phyloP scores from a whole-genome alignment of 2,888 invertebrate species.

The Melinaea menophilus region DNA sequence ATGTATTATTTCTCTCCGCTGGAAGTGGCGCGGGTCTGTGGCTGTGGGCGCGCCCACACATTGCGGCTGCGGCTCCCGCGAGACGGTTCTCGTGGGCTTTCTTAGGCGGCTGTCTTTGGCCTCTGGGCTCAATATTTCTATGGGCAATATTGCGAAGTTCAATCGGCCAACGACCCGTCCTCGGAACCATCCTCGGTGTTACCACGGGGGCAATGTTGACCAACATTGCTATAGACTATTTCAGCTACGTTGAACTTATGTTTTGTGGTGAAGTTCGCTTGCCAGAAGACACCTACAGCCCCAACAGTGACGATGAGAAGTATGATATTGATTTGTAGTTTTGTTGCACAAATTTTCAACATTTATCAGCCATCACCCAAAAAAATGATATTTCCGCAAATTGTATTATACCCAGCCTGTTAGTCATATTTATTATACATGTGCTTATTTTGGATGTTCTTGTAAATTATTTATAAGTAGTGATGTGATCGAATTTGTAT shows the following conservation, averaged over 20 bases:
- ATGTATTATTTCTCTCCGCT: slow-evolving; percentile 87
- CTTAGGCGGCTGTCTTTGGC: slow-evolving; percentile 88
- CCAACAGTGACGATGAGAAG: slow-evolving; percentile 75
- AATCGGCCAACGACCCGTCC: slow-evolving; percentile 82
- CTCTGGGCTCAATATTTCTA: slow-evolving; percentile 91
- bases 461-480: neutral
- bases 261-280: slow-evolving; percentile 73
- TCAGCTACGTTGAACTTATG: slow-evolving; percentile 80
- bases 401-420: slow-evolving; percentile 2
- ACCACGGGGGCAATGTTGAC: slow-evolving; percentile 82
- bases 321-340: slow-evolving; percentile 71
- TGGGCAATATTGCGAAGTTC: slow-evolving; percentile 92
- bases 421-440: slow-evolving; percentile 4
- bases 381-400: neutral
- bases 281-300: slow-evolving; percentile 66
- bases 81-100: slow-evolving; percentile 84
- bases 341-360: slow-evolving; percentile 35
- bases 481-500: neutral
- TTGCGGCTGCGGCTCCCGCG: slow-evolving; percentile 80
- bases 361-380: neutral
- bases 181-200: slow-evolving; percentile 84
- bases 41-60: slow-evolving; percentile 87
- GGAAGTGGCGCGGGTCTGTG: slow-evolving; percentile 90
- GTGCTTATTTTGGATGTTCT: slow-evolving; percentile 17
- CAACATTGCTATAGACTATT: slow-evolving; percentile 80